Conservation (phyloP, 2,113 vertebrate species). For the Pollachius pollachius region DNA sequence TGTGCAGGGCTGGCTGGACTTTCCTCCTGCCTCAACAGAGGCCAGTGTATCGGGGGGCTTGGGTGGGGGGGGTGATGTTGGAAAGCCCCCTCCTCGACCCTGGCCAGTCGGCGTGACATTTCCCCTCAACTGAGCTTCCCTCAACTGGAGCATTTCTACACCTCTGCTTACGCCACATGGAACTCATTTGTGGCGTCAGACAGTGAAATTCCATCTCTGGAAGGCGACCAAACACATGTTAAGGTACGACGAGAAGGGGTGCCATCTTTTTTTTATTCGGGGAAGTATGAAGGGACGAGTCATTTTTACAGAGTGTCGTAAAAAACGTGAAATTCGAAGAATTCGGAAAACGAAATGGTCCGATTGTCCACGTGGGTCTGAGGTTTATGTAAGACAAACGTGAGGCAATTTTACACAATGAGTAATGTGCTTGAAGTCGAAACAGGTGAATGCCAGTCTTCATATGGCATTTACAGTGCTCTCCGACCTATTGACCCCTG, state of each 20-base stretch:
- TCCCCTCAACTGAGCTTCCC: constrained; percentile 62
- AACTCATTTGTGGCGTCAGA: constrained; percentile 69
- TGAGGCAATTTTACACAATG: constrained; percentile 14
- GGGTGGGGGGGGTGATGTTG: constrained; percentile 51
- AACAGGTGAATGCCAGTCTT: constrained; percentile 20
- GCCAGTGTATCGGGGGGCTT: constrained; percentile 3
- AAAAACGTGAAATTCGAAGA: constrained; percentile 27
- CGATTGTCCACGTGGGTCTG: constrained; percentile 14
- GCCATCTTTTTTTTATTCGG: constrained; percentile 20
- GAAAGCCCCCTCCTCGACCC: constrained; percentile 64
- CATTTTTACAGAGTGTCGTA: no score
- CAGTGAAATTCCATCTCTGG: constrained; percentile 66
- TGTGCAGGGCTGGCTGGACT: constrained; percentile 45
- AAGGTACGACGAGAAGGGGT: constrained; percentile 49
- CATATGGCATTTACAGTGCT: constrained; percentile 21
- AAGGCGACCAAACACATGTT: constrained; percentile 68
- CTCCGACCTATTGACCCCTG: constrained; percentile 37
- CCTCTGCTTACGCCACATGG: constrained; percentile 69
- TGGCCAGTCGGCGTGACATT: constrained; percentile 57
- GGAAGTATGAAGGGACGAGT: no score
- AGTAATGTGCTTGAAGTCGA: constrained; percentile 34
- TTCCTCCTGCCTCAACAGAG: constrained; percentile 54
- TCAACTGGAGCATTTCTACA: constrained; percentile 64
- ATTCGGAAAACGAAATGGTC: constrained; percentile 17
- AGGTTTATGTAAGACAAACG: constrained; percentile 16